Conservation (phyloP, 2,797 vertebrate species). For the Columba guinea region DNA sequence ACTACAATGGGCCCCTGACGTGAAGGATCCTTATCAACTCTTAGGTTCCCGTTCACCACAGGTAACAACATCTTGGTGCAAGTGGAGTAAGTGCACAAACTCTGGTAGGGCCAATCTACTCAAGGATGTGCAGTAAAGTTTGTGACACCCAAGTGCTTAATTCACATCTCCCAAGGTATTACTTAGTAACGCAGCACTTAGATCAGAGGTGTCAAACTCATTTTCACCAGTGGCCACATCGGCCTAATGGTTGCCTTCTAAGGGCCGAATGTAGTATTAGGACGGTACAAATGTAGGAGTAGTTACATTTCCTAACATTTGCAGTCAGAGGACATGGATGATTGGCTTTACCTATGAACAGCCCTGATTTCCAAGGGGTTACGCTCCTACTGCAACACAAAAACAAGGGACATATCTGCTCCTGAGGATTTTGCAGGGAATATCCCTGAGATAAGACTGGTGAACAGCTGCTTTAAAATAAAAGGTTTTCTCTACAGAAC, state of each 20-base stretch:
- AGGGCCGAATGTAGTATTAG: no score
- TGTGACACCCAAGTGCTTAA: fast-evolving
- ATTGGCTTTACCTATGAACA: not conserved
- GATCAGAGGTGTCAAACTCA: not conserved
- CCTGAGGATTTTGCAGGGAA: not conserved
- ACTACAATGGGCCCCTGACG: fast-evolving
- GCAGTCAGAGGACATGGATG: not conserved
- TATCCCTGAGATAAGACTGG: not conserved
- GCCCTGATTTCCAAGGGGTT: not conserved
- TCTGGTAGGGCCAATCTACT: not conserved
- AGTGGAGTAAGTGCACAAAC: not conserved
- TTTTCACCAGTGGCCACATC: no score
- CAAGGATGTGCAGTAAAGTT: not conserved
- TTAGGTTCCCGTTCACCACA: not conserved
- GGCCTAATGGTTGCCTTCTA: no score
- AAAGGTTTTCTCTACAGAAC: not conserved
- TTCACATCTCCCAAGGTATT: not conserved
- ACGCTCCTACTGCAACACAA: not conserved
- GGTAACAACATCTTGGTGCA: not conserved
- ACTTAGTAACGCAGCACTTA: not conserved
- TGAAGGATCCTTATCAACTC: not conserved
- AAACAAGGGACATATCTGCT: not conserved
- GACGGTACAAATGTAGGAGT: no score
- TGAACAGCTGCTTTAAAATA: not conserved
- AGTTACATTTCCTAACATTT: not conserved